phyloP scores from a whole-genome alignment of 1,140 invertebrate species.

The Bombus sylvicola region DNA sequence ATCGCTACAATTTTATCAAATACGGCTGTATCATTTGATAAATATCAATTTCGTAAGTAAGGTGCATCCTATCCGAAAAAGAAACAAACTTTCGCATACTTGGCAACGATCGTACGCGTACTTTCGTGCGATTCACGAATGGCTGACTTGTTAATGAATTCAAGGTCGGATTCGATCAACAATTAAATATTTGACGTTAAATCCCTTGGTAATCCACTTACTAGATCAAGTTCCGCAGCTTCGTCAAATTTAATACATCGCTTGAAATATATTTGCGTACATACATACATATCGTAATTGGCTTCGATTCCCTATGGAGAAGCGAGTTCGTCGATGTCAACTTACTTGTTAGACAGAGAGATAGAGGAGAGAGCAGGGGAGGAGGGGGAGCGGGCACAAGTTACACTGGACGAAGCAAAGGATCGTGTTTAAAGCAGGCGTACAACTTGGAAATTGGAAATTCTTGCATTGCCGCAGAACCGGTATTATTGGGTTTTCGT shows the following conservation, averaged over 20 bases:
- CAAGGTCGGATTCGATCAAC: too few species aligned
- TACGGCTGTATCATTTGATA: too few species aligned
- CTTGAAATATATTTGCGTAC: neutral
- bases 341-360: neutral
- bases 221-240: neutral
- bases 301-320: slow-evolving; percentile 3
- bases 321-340: neutral
- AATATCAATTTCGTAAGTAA: too few species aligned
- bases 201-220: too few species aligned
- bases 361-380: too few species aligned
- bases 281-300: neutral
- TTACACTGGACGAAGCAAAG: neutral
- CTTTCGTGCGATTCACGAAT: too few species aligned
- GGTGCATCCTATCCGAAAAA: too few species aligned
- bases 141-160: too few species aligned
- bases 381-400: neutral
- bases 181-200: too few species aligned
- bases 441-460: slow-evolving; percentile 64
- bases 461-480: slow-evolving; percentile 52
- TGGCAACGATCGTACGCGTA: too few species aligned
- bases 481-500: slow-evolving; percentile 59
- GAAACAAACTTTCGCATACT: too few species aligned
- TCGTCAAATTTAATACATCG: neutral
- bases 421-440: slow-evolving; percentile 19
- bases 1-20: too few species aligned